Base-by-base conservation (phyloP, 2,888 invertebrate genomes). In the Scaptomyza polygonia region DNA sequence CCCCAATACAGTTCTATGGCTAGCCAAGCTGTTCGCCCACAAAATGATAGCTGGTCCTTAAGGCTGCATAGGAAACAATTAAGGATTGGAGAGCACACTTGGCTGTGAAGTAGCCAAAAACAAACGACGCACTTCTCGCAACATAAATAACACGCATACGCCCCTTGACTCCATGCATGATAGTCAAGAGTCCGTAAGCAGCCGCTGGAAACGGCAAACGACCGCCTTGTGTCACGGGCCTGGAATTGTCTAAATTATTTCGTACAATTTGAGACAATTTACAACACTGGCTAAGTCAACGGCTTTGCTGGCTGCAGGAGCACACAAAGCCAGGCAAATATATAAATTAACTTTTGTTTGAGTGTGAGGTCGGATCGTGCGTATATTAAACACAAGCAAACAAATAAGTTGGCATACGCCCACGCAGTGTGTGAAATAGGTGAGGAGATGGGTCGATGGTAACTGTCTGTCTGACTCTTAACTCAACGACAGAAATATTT, bases 191-290 rank as follows among this genome's bases (percentile, higher is more conserved):
- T 47, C 57, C 44, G 53, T 49, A 52, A 54, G 53, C 36, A 48
- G 47, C 53, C 49, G 52, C 36, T 12, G 29, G 62, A n/a, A 32
- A 30, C 25, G 39, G 52, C 65, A 71, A 82, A 85, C 72, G 66
- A 77, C 45, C 77, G 61, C 54, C 74, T 75, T 81, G 79, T 84
- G 75, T 81, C 87, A 86, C 86, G 85, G 68, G 68, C 67, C 86
- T 83, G 80, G 80, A 79, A 85, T 82, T 88, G 88, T 86, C 83
- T 85, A 88, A 88, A 88, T 88, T 89, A 82, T 88, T 75, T 88
- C 77, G 55, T 74, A 75, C 78, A 88, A 89, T 89, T 86, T 88
- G 71, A 78, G 78, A 80, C 85, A 84, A 89, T 88, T 89, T 89
- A 86, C 86, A 88, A 71, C 77, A 68, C 58, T 57, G 73, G 55